Percentiles rank a stretch among this genome's conserved stretches.
Conservation (phyloP, 1,140 invertebrate species). For the Sarcophaga peregrina region DNA sequence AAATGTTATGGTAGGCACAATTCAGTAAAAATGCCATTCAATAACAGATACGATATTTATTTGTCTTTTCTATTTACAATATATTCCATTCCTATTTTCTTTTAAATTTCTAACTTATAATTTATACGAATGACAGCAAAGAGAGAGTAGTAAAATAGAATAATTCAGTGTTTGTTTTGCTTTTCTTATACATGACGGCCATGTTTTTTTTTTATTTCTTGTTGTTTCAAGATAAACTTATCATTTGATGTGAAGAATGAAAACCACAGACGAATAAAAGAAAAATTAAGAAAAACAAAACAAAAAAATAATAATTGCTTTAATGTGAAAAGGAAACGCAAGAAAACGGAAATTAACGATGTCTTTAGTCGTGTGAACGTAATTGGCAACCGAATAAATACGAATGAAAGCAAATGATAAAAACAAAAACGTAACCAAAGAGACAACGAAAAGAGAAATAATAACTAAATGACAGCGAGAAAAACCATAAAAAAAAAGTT, state of each 20-base stretch:
- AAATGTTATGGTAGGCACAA: too few species aligned
- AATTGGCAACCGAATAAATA: constrained; percentile 34
- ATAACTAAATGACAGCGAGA: constrained; percentile 3
- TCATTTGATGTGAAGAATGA: too few species aligned
- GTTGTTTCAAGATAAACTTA: background rate
- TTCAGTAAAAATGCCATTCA: too few species aligned
- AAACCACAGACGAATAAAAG: background rate
- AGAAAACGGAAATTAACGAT: constrained; percentile 41
- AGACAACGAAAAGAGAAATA: constrained; percentile 19
- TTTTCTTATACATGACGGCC: background rate
- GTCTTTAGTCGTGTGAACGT: constrained; percentile 36
- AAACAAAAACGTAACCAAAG: constrained; percentile 39
- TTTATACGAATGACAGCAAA: background rate
- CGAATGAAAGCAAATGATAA: background rate
- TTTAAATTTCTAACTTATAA: too few species aligned
- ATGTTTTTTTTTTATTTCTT: constrained; percentile 17
- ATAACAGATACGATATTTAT: too few species aligned
- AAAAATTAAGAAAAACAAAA: background rate
- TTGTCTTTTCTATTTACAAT: too few species aligned
- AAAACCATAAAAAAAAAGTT: background rate
- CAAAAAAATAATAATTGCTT: background rate
- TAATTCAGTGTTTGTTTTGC: background rate
- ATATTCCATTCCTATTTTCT: too few species aligned
- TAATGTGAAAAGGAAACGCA: constrained; percentile 39
- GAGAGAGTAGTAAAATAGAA: background rate